phyloP scores from a whole-genome alignment of 2,113 vertebrate species.

The Prionailurus bengalensis region DNA sequence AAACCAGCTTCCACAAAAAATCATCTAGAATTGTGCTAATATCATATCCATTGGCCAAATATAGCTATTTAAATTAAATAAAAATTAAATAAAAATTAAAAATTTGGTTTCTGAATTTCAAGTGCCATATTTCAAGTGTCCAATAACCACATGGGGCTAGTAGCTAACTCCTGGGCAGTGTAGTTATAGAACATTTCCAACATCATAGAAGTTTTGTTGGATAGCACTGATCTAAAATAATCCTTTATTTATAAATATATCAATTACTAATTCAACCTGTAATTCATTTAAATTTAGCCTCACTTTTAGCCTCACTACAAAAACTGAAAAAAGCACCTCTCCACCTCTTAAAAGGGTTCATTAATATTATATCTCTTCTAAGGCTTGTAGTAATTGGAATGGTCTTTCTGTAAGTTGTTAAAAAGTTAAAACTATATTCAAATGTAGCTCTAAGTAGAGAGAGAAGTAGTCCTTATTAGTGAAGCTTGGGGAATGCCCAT shows the following conservation, averaged over 20 bases:
- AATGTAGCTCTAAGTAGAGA: not conserved
- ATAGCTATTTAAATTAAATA: slow-evolving; percentile 9
- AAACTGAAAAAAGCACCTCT: slow-evolving; percentile 2
- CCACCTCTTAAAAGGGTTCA: not conserved
- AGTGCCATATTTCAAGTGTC: not conserved
- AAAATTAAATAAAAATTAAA: slow-evolving; percentile 49
- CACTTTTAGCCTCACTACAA: slow-evolving; percentile 8
- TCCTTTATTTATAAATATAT: slow-evolving; percentile 28
- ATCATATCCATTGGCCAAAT: not conserved
- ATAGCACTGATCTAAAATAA: slow-evolving; percentile 12
- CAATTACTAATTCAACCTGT: slow-evolving; percentile 27
- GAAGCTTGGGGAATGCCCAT: not conserved
- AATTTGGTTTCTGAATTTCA: slow-evolving; percentile 30
- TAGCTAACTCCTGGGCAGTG: not conserved
- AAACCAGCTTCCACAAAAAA: not conserved
- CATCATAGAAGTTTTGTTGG: not conserved
- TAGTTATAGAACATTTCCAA: not conserved
- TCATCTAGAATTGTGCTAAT: slow-evolving; percentile 2
- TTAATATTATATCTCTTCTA: slow-evolving; percentile 23
- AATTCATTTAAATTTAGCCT: slow-evolving; percentile 24
- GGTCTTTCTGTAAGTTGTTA: not conserved
- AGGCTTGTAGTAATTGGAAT: not conserved
- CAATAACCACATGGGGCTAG: not conserved
- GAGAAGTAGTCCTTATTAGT: slow-evolving; percentile 22
- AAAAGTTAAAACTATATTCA: slow-evolving; percentile 31